Evolutionary conservation across 2,113 vertebrate species (phyloP).

Genomic region (Spheniscus mendiculus): DNA sequence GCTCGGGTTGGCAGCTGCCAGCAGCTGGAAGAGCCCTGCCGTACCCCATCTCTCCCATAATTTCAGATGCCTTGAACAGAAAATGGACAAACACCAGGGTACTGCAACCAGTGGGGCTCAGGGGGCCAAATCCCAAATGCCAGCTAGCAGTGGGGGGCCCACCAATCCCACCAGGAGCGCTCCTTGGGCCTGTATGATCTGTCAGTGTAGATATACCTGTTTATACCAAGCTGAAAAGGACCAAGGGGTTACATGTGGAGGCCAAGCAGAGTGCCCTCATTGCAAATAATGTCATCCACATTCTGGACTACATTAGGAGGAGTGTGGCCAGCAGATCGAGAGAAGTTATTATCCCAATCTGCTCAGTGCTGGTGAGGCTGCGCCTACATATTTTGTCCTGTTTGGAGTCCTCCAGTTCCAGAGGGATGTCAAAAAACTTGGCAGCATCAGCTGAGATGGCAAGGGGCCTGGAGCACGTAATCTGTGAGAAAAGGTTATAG

Average conservation of each 20-base stretch:
- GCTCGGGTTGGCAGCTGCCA: neutral
- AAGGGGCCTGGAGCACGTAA: neutral
- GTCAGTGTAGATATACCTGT: neutral
- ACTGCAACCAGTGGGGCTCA: neutral
- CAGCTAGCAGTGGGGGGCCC: neutral
- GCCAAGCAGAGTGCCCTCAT: neutral
- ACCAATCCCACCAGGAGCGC: neutral
- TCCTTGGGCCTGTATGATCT: neutral
- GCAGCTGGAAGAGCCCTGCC: neutral
- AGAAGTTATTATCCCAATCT: neutral
- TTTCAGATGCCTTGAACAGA: neutral
- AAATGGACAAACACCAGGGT: accelerated
- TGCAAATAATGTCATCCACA: neutral
- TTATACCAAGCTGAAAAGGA: neutral
- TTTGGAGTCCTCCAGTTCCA: neutral
- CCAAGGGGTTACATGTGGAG: neutral
- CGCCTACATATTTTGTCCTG: neutral
- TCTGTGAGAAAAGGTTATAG: neutral
- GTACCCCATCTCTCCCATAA: neutral
- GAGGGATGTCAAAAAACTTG: neutral
- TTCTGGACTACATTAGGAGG: neutral
- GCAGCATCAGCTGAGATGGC: neutral
- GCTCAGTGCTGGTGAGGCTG: neutral
- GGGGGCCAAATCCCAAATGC: neutral
- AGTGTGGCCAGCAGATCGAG: neutral